phyloP scores from a whole-genome alignment of 2,888 invertebrate species.

The Trichopoda pennipes region DNA sequence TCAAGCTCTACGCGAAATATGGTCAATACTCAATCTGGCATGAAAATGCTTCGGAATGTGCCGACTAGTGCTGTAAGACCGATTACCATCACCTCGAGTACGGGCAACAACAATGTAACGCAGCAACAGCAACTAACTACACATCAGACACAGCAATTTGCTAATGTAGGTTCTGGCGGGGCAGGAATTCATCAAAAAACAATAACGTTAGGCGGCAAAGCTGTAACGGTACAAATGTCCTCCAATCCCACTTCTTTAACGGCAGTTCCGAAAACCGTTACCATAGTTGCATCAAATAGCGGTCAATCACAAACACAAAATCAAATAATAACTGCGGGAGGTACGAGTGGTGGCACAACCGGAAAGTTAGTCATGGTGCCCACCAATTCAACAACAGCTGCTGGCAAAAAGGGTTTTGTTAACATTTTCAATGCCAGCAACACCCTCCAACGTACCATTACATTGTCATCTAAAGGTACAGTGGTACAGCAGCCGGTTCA shows the following conservation, averaged over 20 bases:
- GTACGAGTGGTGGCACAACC: slow-evolving; percentile 71
- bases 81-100: slow-evolving; percentile 86
- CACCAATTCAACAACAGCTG: slow-evolving; percentile 64
- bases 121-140: slow-evolving; percentile 69
- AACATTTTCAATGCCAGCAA: slow-evolving; percentile 80
- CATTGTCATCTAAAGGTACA: slow-evolving; percentile 72
- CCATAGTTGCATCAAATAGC: slow-evolving; percentile 82
- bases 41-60: slow-evolving; percentile 82
- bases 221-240: slow-evolving; percentile 87
- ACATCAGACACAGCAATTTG: slow-evolving; percentile 74
- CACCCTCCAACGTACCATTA: slow-evolving; percentile 74
- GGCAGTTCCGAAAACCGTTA: slow-evolving; percentile 84
- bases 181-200: slow-evolving; percentile 82
- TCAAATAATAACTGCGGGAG: slow-evolving; percentile 71
- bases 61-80: slow-evolving; percentile 83
- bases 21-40: slow-evolving; percentile 81
- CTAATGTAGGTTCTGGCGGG: slow-evolving; percentile 60
- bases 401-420: slow-evolving; percentile 83
- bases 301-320: slow-evolving; percentile 71
- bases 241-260: slow-evolving; percentile 77
- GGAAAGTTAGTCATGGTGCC: slow-evolving; percentile 82
- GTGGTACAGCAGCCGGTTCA: slow-evolving; percentile 63
- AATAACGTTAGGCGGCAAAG: slow-evolving; percentile 86
- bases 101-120: slow-evolving; percentile 70
- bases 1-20: slow-evolving; percentile 78